phyloP scores from a whole-genome alignment of 2,797 vertebrate species.

The Bucorvus abyssinicus region DNA sequence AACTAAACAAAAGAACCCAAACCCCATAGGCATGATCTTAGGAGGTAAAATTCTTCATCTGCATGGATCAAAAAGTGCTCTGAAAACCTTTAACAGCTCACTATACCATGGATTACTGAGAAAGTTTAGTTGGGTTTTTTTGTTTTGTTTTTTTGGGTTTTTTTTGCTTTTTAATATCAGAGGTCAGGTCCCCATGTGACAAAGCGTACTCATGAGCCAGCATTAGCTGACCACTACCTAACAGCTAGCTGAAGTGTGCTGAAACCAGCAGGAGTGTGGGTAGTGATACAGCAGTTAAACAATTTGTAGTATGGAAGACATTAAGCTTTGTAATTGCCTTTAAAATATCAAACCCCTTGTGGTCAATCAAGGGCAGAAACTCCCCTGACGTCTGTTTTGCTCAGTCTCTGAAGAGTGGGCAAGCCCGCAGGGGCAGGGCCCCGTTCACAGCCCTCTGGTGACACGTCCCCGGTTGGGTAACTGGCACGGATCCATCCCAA shows the following conservation, averaged over 20 bases:
- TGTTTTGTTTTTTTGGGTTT: neutral
- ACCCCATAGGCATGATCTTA: neutral
- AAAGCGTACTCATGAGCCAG: neutral
- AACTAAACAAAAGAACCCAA: neutral
- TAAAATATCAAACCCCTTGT: neutral
- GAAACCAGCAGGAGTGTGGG: neutral
- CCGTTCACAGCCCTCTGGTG: neutral
- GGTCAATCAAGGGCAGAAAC: neutral
- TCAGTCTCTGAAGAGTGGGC: neutral
- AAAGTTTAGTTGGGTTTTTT: neutral
- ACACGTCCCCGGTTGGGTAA: neutral
- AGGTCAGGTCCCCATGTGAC: neutral
- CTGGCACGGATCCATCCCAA: fast-evolving
- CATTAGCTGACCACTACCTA: neutral
- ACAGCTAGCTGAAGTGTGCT: neutral
- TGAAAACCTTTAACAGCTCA: neutral
- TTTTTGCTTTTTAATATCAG: neutral
- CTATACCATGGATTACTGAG: neutral
- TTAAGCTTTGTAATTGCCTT: neutral
- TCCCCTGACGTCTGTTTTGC: neutral
- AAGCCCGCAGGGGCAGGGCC: neutral
- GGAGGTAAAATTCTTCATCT: neutral
- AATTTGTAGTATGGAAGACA: neutral
- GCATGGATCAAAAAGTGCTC: neutral
- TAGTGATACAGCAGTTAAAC: neutral